Evolutionary conservation across 2,113 vertebrate genomes (phyloP).

Genomic region (Chunga burmeisteri): DNA sequence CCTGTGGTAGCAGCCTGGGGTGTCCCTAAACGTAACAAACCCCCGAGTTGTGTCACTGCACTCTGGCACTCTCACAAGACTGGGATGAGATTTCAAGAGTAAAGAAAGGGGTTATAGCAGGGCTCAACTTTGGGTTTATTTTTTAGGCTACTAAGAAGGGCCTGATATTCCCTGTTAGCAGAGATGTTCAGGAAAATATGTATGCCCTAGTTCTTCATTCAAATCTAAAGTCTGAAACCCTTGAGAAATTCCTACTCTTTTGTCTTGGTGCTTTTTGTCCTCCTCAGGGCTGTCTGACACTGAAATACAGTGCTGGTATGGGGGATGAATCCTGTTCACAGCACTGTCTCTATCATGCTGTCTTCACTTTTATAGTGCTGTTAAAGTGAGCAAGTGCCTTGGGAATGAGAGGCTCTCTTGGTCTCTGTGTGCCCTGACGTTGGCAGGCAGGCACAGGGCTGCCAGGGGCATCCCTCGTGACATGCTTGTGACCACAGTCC

Average conservation of each 20-base stretch:
- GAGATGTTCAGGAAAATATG: background rate
- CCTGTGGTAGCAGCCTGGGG: background rate
- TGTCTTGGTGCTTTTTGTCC: background rate
- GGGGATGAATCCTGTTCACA: background rate
- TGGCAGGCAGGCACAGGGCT: background rate
- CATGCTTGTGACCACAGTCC: background rate
- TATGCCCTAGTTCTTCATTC: background rate
- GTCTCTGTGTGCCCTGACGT: too few species aligned
- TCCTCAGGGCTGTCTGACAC: background rate
- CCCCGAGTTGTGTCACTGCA: too few species aligned
- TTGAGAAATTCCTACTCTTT: background rate
- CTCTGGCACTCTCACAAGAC: background rate
- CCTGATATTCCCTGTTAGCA: background rate
- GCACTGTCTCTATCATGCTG: background rate
- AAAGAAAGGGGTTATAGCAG: background rate
- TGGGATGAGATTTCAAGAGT: background rate
- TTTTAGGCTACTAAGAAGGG: background rate
- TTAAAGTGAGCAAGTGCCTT: background rate
- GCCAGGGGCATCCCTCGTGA: too few species aligned
- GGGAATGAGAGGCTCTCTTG: background rate
- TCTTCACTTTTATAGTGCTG: background rate
- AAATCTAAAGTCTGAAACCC: background rate
- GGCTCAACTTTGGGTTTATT: background rate
- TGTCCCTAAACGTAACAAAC: background rate
- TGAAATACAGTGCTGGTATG: background rate